Evolutionary conservation across 2,888 invertebrate species (phyloP), one percentile per base, ranked within the genome.

Genomic region (Tyria jacobaeae): DNA sequence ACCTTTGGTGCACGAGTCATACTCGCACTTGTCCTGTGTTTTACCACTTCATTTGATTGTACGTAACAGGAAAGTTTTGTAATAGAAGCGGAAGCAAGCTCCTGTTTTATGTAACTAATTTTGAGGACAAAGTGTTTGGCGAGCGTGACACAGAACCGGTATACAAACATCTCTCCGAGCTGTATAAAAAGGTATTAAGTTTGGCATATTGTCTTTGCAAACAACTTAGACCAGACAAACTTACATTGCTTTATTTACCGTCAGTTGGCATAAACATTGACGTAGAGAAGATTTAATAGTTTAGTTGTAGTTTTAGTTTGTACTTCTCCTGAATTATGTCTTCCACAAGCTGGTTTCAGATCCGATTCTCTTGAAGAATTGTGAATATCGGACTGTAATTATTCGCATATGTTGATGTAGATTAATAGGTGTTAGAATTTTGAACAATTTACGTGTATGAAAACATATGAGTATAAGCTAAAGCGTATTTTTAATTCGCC

Each of bases 221-320:
- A 81, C 81, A 79, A 81, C 80, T 81, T 78, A 77, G 73, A 65
- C 61, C 63, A 60, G 62, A 70, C 71, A 76, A 80, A 79, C 76
- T 81, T 76, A 56, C 59, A 66, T 67, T 65, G 70, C 73, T 75
- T 76, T 76, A 73, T 78, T 68, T 62, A 56, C 37, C 31, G 52
- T 52, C 62, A 64, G 58, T 62, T 61, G 62, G 69, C 70, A 75
- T 70, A 78, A 78, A 76, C 73, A 75, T 70, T 73, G 68, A n/a
- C 67, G 69, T 64, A 57, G 65, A 25, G 34, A 41, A 49, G 21
- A 44, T 37, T 57, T 57, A 48, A 25, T 27, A 25, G 6, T 55
- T 31, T 44, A 44, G 21, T 44, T n/a, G n/a, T n/a, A n/a, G n/a
- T n/a, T n/a, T n/a, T n/a, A n/a, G n/a, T n/a, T n/a, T n/a, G 12